Conservation (phyloP, 2,888 invertebrate species). For the Dynastes grantii region DNA sequence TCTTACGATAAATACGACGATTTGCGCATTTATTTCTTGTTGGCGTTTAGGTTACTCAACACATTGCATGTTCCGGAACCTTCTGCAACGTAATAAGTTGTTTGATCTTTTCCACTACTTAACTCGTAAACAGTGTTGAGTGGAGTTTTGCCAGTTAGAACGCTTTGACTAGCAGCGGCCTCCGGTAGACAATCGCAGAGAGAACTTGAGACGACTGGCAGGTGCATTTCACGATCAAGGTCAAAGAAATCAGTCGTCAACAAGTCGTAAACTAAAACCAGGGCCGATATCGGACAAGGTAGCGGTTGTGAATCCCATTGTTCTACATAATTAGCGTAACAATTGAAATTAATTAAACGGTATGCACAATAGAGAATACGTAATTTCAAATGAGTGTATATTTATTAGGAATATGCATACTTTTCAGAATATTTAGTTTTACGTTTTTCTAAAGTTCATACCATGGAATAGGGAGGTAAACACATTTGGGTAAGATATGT, state of each 20-base stretch:
- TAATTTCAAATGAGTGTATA: not conserved
- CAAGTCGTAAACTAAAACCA: constrained; percentile 20
- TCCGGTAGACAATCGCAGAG: not conserved
- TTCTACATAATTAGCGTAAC: constrained; percentile 12
- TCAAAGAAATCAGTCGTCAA: constrained; percentile 34
- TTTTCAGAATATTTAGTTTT: too few species aligned
- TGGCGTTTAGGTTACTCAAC: too few species aligned
- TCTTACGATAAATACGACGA: too few species aligned
- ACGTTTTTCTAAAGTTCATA: too few species aligned
- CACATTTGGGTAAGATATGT: too few species aligned
- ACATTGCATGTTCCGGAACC: too few species aligned
- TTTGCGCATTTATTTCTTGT: too few species aligned
- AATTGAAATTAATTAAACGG: constrained; percentile 18
- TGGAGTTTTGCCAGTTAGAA: constrained; percentile 1
- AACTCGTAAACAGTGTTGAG: not conserved
- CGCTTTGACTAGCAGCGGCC: not conserved
- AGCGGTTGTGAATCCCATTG: constrained; percentile 20
- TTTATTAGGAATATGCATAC: too few species aligned
- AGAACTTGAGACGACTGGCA: not conserved
- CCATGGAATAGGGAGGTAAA: too few species aligned
- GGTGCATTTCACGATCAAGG: constrained; percentile 41
- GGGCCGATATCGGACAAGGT: constrained; percentile 17
- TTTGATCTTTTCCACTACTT: too few species aligned
- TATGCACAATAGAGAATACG: not conserved
- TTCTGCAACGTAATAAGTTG: too few species aligned